A percentile compares a stretch with the other conserved stretches of the same genome.
Evolutionary conservation across 64 coral and sea anemone genomes (phyloP).

Genomic region (Montipora capricornis): DNA sequence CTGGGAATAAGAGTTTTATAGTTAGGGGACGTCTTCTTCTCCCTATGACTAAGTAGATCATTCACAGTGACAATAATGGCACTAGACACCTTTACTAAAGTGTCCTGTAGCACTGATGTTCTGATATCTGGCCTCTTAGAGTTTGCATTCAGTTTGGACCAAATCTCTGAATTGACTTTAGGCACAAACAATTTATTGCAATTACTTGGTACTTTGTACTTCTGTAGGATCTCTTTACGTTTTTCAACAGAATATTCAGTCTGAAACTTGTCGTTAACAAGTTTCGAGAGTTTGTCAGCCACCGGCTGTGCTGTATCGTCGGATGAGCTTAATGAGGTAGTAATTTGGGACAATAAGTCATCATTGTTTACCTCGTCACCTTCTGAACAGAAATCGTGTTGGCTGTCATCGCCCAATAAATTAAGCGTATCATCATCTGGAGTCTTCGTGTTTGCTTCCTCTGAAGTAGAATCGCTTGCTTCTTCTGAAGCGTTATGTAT

Average conservation of each 20-base stretch:
- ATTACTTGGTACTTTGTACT: too few species aligned
- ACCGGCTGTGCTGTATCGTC: constrained; percentile 31
- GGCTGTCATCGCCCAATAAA: constrained; percentile 43
- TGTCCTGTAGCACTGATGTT: constrained; percentile 39
- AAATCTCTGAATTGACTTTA: constrained; percentile 36
- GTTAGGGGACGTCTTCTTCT: constrained; percentile 2
- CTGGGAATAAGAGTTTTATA: constrained; percentile 11
- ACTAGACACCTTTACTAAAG: constrained; percentile 36
- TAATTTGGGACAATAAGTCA: constrained; percentile 44
- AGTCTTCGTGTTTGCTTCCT: constrained; percentile 6
- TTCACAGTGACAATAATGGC: constrained; percentile 49
- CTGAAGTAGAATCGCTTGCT: constrained; percentile 23
- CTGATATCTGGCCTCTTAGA: constrained; percentile 44
- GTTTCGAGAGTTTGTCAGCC: constrained; percentile 47
- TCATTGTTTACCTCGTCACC: constrained; percentile 50
- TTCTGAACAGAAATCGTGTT: neutral
- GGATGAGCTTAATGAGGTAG: constrained; percentile 35
- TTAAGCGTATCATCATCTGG: constrained; percentile 31
- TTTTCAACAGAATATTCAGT: constrained; percentile 25
- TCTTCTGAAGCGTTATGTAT: constrained; percentile 26
- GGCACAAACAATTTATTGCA: too few species aligned
- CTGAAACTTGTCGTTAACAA: constrained; percentile 52
- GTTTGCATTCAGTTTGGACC: constrained; percentile 26
- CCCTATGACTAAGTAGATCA: constrained; percentile 30
- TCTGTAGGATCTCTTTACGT: constrained; percentile 2